Conservation (phyloP, 53 echinoderm and acorn worm genomes). For the Zoroaster sp. region DNA sequence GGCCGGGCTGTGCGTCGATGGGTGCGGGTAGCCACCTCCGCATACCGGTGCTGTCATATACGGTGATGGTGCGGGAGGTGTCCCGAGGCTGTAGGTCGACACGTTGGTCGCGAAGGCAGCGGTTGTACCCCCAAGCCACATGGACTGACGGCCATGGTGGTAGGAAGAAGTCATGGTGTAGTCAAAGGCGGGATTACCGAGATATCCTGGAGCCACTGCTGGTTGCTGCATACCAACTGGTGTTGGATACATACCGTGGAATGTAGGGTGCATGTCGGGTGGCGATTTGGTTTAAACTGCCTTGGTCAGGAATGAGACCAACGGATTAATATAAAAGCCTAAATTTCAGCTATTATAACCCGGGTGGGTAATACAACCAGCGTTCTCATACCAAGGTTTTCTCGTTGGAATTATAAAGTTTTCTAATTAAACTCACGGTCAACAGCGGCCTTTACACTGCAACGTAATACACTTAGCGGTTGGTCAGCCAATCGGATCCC, state of each 20-base stretch:
- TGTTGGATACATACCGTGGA: conserved; percentile 29
- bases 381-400: not conserved
- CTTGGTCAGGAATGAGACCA: not conserved
- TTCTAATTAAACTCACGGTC: not conserved
- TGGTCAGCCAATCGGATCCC: not conserved
- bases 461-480: not conserved
- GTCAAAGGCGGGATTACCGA: conserved; percentile 12
- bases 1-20: conserved; percentile 2
- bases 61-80: conserved; percentile 29
- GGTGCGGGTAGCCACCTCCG: conserved; percentile 14
- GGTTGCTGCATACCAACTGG: conserved; percentile 29
- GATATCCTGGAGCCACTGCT: conserved; percentile 20
- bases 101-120: conserved; percentile 18
- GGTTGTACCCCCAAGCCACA: conserved; percentile 48
- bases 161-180: conserved; percentile 38
- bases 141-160: conserved; percentile 12
- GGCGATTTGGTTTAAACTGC: not conserved
- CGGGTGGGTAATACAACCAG: not conserved
- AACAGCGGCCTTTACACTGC: not conserved
- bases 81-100: conserved; percentile 9
- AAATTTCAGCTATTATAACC: not conserved
- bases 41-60: conserved; percentile 19
- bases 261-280: conserved; percentile 14
- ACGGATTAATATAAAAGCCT: too few relatives aligned
- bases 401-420: not conserved